Base-by-base conservation (phyloP, 2,113 vertebrate species). In the Oenanthe oenanthe region DNA sequence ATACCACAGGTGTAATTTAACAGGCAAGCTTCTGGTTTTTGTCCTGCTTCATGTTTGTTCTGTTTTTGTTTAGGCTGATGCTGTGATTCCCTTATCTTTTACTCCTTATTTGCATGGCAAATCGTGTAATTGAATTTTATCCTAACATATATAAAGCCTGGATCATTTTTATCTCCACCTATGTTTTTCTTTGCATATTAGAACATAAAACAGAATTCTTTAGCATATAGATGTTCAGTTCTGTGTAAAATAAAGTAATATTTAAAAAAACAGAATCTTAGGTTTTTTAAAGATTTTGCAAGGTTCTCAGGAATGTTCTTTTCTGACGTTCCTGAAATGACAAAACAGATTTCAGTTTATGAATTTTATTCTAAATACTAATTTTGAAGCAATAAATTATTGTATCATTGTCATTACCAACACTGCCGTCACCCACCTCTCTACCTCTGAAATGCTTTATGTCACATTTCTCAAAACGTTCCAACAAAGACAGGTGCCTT, bases 11-110 rank as follows among this genome's bases (percentile, higher is more conserved):
- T 89, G 3, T 12, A 90, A 68, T 6, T 53, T 74, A 80, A 71
- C 31, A 76, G 56, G n/a, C 7, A 78, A 82, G 8, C 10, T 11
- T 63, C 56, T 71, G 4, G n/a, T 8, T 78, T 72, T 86, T 57
- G 11, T 93, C 28, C 17, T 28, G 5, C 20, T 76, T 6, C 3
- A 3, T 53, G 3, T 32, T 90, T 73, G 5, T 68, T 88, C 12
- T 2, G 0, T 4, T 72, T 78, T 82, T 58, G 1, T 3, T 88
- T 92, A 34, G 7, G 17, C 0, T 3, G 11, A 15, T 65, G 5
- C 5, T 53, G 21, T 7, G 7, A 28, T 61, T 92, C 15, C 22
- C 50, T 72, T 92, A 82, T 28, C 34, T 71, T 91, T 67, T 43
- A 25, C 7, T 87, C 12, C 13, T 54, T 56, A 60, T 40, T 66